A percentile compares a stretch with the other conserved stretches of the same genome.
Evolutionary conservation across 2,888 invertebrate genomes (phyloP).

Genomic region (Dynastes tityus): DNA sequence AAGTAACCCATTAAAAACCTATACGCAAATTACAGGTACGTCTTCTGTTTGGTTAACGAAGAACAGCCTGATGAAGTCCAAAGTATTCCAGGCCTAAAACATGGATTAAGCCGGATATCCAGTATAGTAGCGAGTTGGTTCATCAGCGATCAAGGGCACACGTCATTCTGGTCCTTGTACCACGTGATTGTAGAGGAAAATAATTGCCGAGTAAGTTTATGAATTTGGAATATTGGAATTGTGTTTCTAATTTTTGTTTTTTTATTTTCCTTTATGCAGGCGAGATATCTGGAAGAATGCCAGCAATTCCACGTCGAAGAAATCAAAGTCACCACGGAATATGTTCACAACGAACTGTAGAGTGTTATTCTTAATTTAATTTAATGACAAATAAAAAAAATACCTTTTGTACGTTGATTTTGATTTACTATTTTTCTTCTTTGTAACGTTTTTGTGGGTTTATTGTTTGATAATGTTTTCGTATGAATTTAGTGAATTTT

Average conservation of each 20-base stretch:
- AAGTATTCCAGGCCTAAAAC: slow-evolving; percentile 80
- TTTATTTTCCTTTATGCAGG: slow-evolving; percentile 68
- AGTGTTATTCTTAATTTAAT: slow-evolving; percentile 25
- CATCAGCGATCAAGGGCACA: slow-evolving; percentile 81
- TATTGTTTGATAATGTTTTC: no score
- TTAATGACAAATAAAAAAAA: no score
- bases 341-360: slow-evolving; percentile 87
- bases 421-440: no score
- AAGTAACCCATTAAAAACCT: no score
- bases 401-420: no score
- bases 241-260: slow-evolving; percentile 10
- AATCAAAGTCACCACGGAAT: slow-evolving; percentile 86
- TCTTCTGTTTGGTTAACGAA: slow-evolving; percentile 85
- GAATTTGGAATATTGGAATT: no score
- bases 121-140: slow-evolving; percentile 86
- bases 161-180: slow-evolving; percentile 86
- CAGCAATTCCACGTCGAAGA: slow-evolving; percentile 88
- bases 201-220: slow-evolving; percentile 80
- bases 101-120: slow-evolving; percentile 80
- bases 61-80: slow-evolving; percentile 74
- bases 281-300: slow-evolving; percentile 81
- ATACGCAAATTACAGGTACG: slow-evolving; percentile 71
- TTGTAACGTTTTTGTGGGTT: no score
- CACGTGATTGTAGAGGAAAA: slow-evolving; percentile 81
- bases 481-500: no score